phyloP scores from a whole-genome alignment of 2,113 vertebrate species.

The Corythoichthys intestinalis region DNA sequence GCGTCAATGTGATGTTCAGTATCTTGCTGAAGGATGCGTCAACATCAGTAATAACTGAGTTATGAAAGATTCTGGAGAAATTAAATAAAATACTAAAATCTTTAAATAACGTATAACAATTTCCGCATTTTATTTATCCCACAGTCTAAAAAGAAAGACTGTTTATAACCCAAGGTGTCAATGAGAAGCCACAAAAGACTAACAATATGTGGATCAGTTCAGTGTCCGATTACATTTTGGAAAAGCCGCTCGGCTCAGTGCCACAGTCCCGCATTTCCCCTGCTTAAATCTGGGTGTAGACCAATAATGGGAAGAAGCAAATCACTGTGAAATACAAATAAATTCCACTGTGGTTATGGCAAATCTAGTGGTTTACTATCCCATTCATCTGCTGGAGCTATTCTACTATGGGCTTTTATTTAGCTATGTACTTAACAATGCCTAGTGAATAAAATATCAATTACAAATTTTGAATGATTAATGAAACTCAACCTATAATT shows the following conservation, averaged over 20 bases:
- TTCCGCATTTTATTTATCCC: slow-evolving; percentile 8
- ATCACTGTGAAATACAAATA: slow-evolving; percentile 14
- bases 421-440: slow-evolving; percentile 31
- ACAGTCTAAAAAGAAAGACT: slow-evolving; percentile 21
- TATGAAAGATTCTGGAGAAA: background rate
- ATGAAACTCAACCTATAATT: too few species aligned
- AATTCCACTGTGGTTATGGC: background rate
- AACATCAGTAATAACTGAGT: too few species aligned
- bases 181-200: slow-evolving; percentile 26
- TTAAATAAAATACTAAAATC: background rate
- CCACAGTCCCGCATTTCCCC: slow-evolving; percentile 36
- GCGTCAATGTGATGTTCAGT: too few species aligned
- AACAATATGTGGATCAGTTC: slow-evolving; percentile 35
- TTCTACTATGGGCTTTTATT: slow-evolving; percentile 9
- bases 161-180: slow-evolving; percentile 23
- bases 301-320: slow-evolving; percentile 19
- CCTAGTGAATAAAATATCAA: too few species aligned
- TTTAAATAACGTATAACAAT: slow-evolving; percentile 8
- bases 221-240: slow-evolving; percentile 44
- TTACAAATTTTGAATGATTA: too few species aligned
- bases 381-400: background rate
- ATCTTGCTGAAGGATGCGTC: too few species aligned
- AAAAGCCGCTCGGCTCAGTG: slow-evolving; percentile 16
- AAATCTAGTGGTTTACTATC: background rate
- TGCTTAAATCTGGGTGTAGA: slow-evolving; percentile 36